Percentiles rank a stretch among this genome's conserved stretches.
Conservation (phyloP, 2,888 invertebrate genomes). For the Trachelus troglodyta region DNA sequence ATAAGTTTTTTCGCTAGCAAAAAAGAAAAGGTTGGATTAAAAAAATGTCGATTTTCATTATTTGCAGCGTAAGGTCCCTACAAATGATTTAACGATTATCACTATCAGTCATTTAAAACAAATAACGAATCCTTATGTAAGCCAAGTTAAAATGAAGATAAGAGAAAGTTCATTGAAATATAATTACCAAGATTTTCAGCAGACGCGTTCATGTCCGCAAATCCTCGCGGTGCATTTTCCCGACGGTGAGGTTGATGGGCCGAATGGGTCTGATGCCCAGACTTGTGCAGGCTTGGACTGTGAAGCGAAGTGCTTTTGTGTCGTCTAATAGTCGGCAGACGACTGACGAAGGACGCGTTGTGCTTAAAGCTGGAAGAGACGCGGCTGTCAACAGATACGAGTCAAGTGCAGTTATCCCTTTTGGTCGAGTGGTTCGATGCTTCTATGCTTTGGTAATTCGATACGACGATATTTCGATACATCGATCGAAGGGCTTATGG, state of each 20-base stretch:
- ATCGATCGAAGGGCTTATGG: too few relatives aligned
- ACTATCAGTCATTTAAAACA: too few relatives aligned
- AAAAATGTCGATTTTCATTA: too few relatives aligned
- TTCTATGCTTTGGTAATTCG: not conserved
- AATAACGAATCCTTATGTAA: too few relatives aligned
- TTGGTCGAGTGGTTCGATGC: conserved; percentile 3
- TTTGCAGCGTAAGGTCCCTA: too few relatives aligned
- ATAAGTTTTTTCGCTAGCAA: too few relatives aligned
- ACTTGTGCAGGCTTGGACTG: conserved; percentile 76
- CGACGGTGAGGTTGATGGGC: conserved; percentile 67
- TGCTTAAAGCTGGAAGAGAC: conserved; percentile 89
- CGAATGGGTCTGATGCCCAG: conserved; percentile 19
- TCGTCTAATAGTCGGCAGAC: conserved; percentile 87
- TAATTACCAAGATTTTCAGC: conserved; percentile 79
- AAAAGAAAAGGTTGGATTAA: too few relatives aligned
- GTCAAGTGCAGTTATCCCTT: conserved; percentile 1
- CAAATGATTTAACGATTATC: too few relatives aligned
- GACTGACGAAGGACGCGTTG: conserved; percentile 92
- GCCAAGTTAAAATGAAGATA: too few relatives aligned
- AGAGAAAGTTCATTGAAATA: conserved; percentile 5
- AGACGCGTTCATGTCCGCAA: conserved; percentile 79
- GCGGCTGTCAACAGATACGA: conserved; percentile 68
- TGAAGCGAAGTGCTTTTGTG: conserved; percentile 84
- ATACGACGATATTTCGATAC: not conserved
- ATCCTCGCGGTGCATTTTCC: conserved; percentile 68